Base-by-base conservation (phyloP, 2,888 invertebrate species). In the Tenthredo livida region DNA sequence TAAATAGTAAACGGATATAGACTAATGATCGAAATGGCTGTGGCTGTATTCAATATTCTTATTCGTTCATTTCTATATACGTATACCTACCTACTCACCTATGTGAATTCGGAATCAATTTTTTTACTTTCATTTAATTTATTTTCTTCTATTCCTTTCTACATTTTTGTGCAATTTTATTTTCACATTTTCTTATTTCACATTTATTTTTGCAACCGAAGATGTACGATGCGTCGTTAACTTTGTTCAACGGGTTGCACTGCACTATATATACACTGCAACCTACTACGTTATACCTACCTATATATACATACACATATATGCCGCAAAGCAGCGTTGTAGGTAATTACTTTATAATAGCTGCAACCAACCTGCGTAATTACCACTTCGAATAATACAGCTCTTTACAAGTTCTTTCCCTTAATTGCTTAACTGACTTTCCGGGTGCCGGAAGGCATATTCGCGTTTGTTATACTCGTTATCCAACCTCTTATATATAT, bases 301-400 rank as follows among this genome's bases (percentile, higher is more conserved):
- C 29, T 17, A 29, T 33, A 70, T 15, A 21, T 4, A n/a, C 47
- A 33, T 10, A 50, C 4, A 33, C 4, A 33, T 17, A 33, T 3
- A 54, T 37, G 54, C 43, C 73, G 84, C 67, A 78, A 78, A 78
- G 21, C 84, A 88, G 89, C 88, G 88, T 87, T 87, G 87, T 87
- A 88, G 89, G 89, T 90, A 89, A 90, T 90, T 88, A 87, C 88
- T 88, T 90, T 90, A 89, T 90, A 90, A 90, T 90, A 89, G 89
- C 88, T 87, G 86, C 87, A 87, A 87, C 87, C 88, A 89, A 86
- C 88, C 89, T 86, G 88, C 90, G 88, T 90, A 91, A 91, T 90
- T 91, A 89, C 88, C 86, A 83, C 83, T 83, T 80, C 29, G 47
- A 65, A 73, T 73, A 67, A 83, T 65, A 83, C 80, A 61, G 58